Evolutionary conservation across 1,140 invertebrate species (phyloP).

Genomic region (Drosophila sechellia): DNA sequence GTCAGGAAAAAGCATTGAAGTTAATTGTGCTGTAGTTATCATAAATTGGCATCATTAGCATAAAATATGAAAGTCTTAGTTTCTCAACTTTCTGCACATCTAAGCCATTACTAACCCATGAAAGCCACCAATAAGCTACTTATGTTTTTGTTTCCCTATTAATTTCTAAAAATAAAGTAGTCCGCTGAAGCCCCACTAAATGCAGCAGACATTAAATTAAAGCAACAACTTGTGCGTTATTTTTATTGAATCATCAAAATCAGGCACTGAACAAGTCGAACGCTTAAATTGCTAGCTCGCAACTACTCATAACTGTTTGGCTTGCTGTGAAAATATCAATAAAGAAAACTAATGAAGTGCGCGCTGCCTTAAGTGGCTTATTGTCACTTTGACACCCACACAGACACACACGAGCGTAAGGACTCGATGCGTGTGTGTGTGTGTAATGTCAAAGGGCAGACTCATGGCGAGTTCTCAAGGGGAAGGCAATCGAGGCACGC

Average conservation of each 20-base stretch:
- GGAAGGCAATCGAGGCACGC: conserved; percentile 16
- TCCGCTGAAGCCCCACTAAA: conserved; percentile 22
- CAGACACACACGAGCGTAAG: background rate
- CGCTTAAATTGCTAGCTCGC: conserved; percentile 22
- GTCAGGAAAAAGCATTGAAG: background rate
- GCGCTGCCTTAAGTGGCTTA: conserved; percentile 81
- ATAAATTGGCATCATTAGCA: background rate
- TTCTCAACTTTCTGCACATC: conserved; percentile 9
- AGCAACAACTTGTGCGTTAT: conserved; percentile 44
- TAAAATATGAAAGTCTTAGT: background rate
- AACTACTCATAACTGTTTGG: conserved; percentile 74
- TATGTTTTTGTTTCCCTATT: conserved; percentile 12
- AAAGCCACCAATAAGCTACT: conserved; percentile 25
- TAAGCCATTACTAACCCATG: conserved; percentile 17
- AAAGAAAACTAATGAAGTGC: conserved; percentile 83
- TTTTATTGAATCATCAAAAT: conserved; percentile 72
- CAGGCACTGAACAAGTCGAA: conserved; percentile 50
- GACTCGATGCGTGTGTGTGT: conserved; percentile 16
- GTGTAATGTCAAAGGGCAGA: conserved; percentile 69
- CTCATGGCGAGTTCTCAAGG: conserved; percentile 41
- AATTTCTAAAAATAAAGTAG: conserved; percentile 9
- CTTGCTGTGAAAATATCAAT: conserved; percentile 81
- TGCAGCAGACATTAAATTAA: conserved; percentile 19
- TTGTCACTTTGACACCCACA: conserved; percentile 63
- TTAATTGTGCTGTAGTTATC: background rate